Percentiles rank a stretch among this genome's conserved stretches.
phyloP scores from a whole-genome alignment of 2,888 invertebrate genomes.

The Heteromyza rotundicornis region DNA sequence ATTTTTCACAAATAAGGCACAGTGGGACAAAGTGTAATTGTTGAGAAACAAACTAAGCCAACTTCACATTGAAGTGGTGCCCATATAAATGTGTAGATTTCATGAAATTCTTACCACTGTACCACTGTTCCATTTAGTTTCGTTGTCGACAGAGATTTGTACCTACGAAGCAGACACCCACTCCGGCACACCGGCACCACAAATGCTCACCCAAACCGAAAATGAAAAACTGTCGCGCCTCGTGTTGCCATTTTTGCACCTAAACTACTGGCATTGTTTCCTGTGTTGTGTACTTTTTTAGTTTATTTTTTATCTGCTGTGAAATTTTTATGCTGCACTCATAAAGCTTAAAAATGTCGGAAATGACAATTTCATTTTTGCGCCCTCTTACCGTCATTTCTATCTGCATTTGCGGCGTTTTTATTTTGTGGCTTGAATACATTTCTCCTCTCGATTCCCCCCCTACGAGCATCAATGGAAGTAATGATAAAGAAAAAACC shows the following conservation, averaged over 20 bases:
- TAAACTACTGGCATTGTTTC: not conserved
- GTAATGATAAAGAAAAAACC: not conserved
- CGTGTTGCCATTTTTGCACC: not conserved
- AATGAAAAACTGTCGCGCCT: not conserved
- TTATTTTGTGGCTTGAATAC: constrained; percentile 2
- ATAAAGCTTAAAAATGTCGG: constrained; percentile 2
- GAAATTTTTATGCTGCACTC: not conserved
- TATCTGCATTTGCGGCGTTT: not conserved
- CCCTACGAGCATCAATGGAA: too few relatives aligned
- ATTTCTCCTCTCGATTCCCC: too few relatives aligned
- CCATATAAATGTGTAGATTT: too few relatives aligned
- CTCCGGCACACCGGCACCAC: not conserved
- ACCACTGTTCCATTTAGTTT: too few relatives aligned
- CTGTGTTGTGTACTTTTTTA: not conserved
- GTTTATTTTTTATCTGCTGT: not conserved
- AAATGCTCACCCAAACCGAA: not conserved
- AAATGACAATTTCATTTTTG: not conserved
- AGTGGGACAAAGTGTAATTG: too few relatives aligned
- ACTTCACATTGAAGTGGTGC: too few relatives aligned
- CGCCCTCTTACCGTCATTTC: not conserved
- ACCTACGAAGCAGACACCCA: too few relatives aligned
- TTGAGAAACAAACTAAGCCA: too few relatives aligned
- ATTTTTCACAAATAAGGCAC: too few relatives aligned
- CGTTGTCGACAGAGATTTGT: too few relatives aligned
- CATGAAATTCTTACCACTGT: too few relatives aligned